These are phyloP conservation scores for Xiphophorus birchmanni DNA, from an alignment of 2,797 vertebrate species.

Conservation along the genomic window DNA sequence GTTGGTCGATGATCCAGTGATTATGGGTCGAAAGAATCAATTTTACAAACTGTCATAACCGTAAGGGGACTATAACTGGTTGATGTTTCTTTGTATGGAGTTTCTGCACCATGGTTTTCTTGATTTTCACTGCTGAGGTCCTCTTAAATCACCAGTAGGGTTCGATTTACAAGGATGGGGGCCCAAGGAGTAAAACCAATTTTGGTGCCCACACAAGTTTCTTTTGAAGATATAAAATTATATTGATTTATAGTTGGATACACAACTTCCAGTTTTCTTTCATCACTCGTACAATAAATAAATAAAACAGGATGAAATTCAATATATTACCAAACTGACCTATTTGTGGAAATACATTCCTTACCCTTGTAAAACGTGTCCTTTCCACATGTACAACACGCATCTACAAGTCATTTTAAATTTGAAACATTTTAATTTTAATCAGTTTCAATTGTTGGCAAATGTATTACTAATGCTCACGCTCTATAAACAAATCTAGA, in stretches of 20 bases:
- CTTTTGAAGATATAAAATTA: not conserved
- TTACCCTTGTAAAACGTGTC: no score
- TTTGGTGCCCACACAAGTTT: not conserved
- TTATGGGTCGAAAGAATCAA: not conserved
- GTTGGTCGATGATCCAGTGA: no score
- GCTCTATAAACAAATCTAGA: not conserved
- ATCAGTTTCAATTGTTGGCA: not conserved
- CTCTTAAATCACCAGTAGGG: not conserved
- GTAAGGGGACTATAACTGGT: not conserved
- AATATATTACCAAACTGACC: not conserved
- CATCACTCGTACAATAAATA: not conserved
- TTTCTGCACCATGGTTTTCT: constrained; percentile 29
- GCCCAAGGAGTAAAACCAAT: not conserved
- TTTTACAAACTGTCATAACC: constrained; percentile 10
- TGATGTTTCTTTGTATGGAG: constrained; percentile 14
- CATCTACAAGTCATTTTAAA: not conserved
- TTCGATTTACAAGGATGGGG: not conserved
- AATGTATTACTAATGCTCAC: not conserved
- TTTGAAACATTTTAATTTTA: not conserved
- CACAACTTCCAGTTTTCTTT: not conserved
- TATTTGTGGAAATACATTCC: not conserved
- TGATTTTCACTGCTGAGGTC: constrained; percentile 53
- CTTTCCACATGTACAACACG: not conserved
- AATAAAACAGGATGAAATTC: not conserved
- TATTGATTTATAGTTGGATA: not conserved